Conservation (phyloP, 2,797 vertebrate genomes). For the Setipinna tenuifilis region DNA sequence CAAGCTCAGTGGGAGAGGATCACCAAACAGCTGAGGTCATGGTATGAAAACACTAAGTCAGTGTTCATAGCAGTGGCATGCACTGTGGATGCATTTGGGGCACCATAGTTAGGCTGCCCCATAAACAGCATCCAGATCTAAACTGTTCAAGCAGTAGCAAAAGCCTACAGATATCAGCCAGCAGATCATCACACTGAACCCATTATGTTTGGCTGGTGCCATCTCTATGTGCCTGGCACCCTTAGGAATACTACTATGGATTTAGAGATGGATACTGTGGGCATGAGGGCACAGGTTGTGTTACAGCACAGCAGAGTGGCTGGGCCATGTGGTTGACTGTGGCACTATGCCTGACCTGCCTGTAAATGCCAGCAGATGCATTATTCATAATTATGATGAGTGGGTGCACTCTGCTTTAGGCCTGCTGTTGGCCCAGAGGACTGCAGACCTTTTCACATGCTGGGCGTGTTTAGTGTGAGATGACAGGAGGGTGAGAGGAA, state of each 20-base stretch:
- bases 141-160: neutral
- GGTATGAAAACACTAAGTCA: neutral
- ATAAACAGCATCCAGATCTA: neutral
- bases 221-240: neutral
- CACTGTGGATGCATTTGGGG: neutral
- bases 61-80: neutral
- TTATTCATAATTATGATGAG: conserved; percentile 64
- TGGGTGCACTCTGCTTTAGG: conserved; percentile 32
- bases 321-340: neutral
- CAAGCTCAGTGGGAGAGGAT: neutral
- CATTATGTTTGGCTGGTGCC: neutral
- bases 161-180: neutral
- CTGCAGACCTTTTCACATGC: conserved; percentile 64
- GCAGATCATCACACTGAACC: neutral
- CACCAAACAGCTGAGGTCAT: neutral
- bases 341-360: conserved; percentile 40
- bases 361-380: conserved; percentile 69
- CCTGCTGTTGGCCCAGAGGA: conserved; percentile 63
- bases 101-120: neutral
- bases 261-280: neutral
- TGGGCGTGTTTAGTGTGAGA: neutral
- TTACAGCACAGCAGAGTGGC: neutral
- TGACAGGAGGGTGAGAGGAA: neutral
- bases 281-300: neutral
- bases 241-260: neutral